Evolutionary conservation across 2,113 vertebrate species (phyloP).

Genomic region (Equus przewalskii): DNA sequence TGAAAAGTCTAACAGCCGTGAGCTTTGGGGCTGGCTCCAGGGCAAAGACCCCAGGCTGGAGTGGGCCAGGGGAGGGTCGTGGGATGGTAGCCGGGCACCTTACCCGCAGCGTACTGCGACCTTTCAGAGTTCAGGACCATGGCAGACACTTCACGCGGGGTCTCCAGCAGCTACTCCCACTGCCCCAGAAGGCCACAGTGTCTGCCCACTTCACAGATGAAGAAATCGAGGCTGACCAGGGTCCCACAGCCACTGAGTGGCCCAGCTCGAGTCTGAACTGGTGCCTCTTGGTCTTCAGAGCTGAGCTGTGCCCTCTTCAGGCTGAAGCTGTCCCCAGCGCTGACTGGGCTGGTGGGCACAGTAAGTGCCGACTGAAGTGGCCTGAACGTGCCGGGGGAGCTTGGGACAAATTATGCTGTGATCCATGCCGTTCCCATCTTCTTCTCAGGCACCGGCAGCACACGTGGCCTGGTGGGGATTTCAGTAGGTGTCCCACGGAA

Average conservation of each 20-base stretch:
- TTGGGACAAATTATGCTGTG: background rate
- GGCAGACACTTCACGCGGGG: rapidly evolving
- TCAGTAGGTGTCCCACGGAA: background rate
- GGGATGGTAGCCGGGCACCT: rapidly evolving
- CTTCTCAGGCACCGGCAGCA: background rate
- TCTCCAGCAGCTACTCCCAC: background rate
- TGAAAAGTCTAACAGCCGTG: too few relatives aligned
- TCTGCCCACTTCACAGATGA: background rate
- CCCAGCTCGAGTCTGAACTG: background rate
- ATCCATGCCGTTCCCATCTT: background rate
- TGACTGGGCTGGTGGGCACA: background rate
- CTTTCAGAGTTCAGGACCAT: rapidly evolving
- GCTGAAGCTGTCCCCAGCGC: background rate
- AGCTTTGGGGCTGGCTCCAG: too few relatives aligned
- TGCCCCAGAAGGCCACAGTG: background rate
- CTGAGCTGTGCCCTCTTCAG: background rate
- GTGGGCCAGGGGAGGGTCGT: rapidly evolving
- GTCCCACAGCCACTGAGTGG: background rate
- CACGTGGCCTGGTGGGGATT: background rate
- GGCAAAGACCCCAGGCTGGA: background rate
- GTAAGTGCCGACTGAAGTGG: background rate
- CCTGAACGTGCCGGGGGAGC: rapidly evolving
- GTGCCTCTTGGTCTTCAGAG: background rate
- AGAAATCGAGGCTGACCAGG: background rate
- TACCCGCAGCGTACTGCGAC: rapidly evolving